phyloP scores from a whole-genome alignment of 1,140 invertebrate genomes.

The Pseudomyrmex dendroicus region DNA sequence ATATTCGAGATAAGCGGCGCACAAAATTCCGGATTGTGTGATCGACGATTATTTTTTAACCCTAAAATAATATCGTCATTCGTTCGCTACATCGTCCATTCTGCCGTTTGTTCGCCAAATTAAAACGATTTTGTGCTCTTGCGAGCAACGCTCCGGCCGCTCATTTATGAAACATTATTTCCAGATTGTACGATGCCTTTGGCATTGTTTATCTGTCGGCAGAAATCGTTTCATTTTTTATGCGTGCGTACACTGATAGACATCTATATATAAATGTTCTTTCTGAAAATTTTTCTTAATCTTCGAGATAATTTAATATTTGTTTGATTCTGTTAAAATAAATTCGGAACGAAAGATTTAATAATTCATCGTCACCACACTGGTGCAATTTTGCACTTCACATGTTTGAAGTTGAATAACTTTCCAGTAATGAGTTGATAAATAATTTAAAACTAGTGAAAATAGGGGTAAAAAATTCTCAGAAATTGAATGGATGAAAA shows the following conservation, averaged over 20 bases:
- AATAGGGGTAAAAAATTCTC: no score
- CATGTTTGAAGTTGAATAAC: no score
- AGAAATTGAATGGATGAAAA: no score
- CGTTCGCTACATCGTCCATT: conserved; percentile 37
- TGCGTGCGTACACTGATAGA: conserved; percentile 4
- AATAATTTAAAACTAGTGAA: no score
- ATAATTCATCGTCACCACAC: no score
- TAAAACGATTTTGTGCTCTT: conserved; percentile 54
- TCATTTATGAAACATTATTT: conserved; percentile 56
- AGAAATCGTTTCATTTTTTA: conserved; percentile 34
- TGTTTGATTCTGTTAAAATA: conserved; percentile 2
- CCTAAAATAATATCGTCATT: conserved; percentile 48
- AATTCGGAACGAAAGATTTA: conserved; percentile 8
- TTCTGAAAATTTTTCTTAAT: neutral
- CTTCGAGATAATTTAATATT: neutral
- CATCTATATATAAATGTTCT: neutral
- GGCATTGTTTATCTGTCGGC: conserved; percentile 1
- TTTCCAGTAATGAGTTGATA: no score
- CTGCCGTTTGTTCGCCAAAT: conserved; percentile 28
- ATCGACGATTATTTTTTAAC: conserved; percentile 58
- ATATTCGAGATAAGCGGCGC: neutral
- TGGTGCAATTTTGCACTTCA: no score
- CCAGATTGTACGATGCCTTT: conserved; percentile 51
- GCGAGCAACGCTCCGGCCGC: conserved; percentile 21
- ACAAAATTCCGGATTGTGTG: conserved; percentile 27